phyloP scores from a whole-genome alignment of 2,797 vertebrate species.

The Mallotus villosus region DNA sequence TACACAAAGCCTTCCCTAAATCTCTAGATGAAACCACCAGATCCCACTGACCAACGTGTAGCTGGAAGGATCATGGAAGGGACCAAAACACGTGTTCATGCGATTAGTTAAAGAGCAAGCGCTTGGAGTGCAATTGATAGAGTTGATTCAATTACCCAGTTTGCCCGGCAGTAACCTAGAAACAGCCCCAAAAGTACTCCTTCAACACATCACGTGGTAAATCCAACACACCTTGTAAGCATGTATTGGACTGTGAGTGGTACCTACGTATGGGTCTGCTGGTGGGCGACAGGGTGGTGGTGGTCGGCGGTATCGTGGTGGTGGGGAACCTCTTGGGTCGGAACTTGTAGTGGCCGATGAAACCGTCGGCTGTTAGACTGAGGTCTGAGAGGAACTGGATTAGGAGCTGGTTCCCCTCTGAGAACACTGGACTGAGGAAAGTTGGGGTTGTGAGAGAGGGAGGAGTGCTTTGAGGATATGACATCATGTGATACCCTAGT shows the following conservation, averaged over 20 bases:
- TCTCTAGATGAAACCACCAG: too few species aligned
- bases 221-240: background rate
- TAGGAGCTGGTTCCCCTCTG: constrained; percentile 91
- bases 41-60: too few species aligned
- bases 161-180: background rate
- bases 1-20: background rate
- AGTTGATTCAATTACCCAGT: too few species aligned
- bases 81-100: too few species aligned
- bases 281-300: constrained; percentile 73
- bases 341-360: constrained; percentile 97
- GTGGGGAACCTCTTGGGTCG: constrained; percentile 86
- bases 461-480: background rate
- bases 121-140: too few species aligned
- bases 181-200: background rate
- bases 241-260: constrained; percentile 21
- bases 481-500: too few species aligned
- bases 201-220: background rate
- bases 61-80: too few species aligned
- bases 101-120: too few species aligned
- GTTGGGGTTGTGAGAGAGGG: background rate
- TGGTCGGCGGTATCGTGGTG: constrained; percentile 77
- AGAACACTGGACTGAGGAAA: constrained; percentile 85
- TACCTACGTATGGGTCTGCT: constrained; percentile 83
- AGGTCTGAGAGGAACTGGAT: constrained; percentile 98
- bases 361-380: constrained; percentile 96